These are phyloP conservation scores for Sarcophilus harrisii DNA, from an alignment of 2,797 vertebrate species.

Conservation along the genomic window DNA sequence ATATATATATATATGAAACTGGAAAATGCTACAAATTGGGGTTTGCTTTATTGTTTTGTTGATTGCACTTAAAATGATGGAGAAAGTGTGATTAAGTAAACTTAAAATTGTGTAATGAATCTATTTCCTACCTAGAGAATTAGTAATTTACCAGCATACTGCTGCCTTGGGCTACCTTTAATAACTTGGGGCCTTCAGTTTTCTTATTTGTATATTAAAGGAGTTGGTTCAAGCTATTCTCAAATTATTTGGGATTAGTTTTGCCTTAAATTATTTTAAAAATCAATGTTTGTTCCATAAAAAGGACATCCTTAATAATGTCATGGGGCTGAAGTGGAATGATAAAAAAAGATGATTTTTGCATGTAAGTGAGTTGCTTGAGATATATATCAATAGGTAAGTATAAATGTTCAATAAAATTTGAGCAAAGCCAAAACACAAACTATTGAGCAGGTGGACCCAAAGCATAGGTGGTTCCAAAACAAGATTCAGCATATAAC, in stretches of 20 bases:
- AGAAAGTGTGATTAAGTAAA: not conserved
- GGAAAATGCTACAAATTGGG: not conserved
- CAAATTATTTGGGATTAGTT: not conserved
- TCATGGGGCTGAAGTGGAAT: not conserved
- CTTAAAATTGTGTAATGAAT: not conserved
- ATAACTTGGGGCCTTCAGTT: not conserved
- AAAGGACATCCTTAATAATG: not conserved
- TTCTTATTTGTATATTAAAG: not conserved
- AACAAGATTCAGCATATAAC: too few relatives aligned
- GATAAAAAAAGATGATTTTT: not conserved
- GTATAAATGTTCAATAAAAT: not conserved
- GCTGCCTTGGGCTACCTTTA: not conserved
- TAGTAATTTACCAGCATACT: not conserved
- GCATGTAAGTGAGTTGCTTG: not conserved
- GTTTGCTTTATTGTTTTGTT: not conserved
- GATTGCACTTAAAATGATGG: not conserved
- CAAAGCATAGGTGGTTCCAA: not conserved
- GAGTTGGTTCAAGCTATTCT: not conserved
- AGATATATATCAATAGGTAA: not conserved
- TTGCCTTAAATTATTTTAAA: not conserved
- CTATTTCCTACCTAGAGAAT: not conserved
- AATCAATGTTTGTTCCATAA: not conserved
- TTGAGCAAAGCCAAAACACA: not conserved
- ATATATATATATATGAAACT: not conserved
- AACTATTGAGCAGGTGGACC: not conserved